Percentiles rank a stretch among this genome's conserved stretches.
phyloP scores from a whole-genome alignment of 2,113 vertebrate genomes.

The Hippocampus zosterae region DNA sequence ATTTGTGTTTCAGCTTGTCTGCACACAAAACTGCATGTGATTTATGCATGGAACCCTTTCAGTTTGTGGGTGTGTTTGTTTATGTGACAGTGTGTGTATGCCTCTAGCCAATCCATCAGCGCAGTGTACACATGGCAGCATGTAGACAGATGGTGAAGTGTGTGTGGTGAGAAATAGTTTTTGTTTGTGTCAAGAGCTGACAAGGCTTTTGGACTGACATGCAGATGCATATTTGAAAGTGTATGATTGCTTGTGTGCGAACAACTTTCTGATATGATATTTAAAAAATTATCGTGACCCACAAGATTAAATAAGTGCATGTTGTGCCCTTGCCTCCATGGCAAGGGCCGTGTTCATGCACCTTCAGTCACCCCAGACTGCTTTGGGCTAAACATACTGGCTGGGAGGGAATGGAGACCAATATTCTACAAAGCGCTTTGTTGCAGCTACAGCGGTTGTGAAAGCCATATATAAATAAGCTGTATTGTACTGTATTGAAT shows the following conservation, averaged over 20 bases:
- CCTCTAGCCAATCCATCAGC: conserved; percentile 19
- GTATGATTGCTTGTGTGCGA: conserved; percentile 1
- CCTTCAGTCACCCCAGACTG: conserved; percentile 50
- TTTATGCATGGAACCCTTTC: conserved; percentile 8
- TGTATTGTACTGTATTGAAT: too few species aligned
- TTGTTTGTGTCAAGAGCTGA: conserved; percentile 4
- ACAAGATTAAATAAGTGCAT: conserved; percentile 18
- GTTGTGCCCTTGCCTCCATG: conserved; percentile 13
- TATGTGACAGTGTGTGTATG: conserved; percentile 2
- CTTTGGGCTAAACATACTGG: conserved; percentile 45
- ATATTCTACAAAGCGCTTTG: too few species aligned
- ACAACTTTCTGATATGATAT: conserved; percentile 15
- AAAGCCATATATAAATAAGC: too few species aligned
- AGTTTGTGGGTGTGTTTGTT: conserved; percentile 13
- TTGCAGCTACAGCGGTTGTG: too few species aligned
- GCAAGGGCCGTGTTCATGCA: conserved; percentile 42
- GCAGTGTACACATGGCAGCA: conserved; percentile 14
- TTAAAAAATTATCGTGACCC: conserved; percentile 20
- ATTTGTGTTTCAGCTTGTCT: conserved; percentile 12
- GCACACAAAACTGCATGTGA: conserved; percentile 17
- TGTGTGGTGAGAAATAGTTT: conserved; percentile 13
- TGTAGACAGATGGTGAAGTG: conserved; percentile 13
- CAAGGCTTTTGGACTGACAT: not conserved
- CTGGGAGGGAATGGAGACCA: conserved; percentile 8
- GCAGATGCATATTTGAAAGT: conserved; percentile 3